A percentile compares a stretch with the other conserved stretches of the same genome.
phyloP scores from a whole-genome alignment of 1,140 invertebrate species.

The Scaptomyza hsui region DNA sequence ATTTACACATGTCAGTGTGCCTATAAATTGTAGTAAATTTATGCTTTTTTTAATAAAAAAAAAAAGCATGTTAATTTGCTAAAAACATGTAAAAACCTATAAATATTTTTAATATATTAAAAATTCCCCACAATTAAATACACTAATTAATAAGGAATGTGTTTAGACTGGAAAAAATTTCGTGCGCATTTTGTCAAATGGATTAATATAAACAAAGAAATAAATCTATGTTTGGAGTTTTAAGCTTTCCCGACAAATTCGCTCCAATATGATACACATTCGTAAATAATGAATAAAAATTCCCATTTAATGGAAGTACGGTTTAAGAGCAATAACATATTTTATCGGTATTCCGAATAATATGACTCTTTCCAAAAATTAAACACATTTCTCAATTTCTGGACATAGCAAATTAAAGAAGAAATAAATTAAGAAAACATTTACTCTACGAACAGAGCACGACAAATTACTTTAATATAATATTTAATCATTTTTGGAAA shows the following conservation, averaged over 20 bases:
- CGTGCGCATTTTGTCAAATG: background rate
- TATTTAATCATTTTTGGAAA: conserved; percentile 8
- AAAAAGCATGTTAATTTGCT: conserved; percentile 40
- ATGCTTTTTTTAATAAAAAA: conserved; percentile 37
- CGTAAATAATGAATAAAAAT: conserved; percentile 3
- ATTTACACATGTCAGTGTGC: conserved; percentile 17
- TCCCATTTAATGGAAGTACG: conserved; percentile 34
- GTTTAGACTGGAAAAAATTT: background rate
- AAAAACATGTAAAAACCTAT: conserved; percentile 32
- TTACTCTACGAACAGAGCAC: no score
- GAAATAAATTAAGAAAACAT: background rate
- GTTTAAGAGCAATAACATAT: conserved; percentile 20
- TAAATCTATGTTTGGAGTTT: background rate
- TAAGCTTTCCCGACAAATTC: background rate
- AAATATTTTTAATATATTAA: conserved; percentile 6
- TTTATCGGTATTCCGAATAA: conserved; percentile 26
- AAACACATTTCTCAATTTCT: background rate
- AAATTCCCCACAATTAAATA: conserved; percentile 17
- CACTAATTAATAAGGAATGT: background rate
- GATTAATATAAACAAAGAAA: background rate
- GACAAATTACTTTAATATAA: background rate
- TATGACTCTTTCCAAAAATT: conserved; percentile 21
- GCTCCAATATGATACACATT: conserved; percentile 6
- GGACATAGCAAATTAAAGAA: background rate
- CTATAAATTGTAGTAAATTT: background rate